phyloP scores from a whole-genome alignment of 1,140 invertebrate species.

The Hyposmocoma kahamanoa region DNA sequence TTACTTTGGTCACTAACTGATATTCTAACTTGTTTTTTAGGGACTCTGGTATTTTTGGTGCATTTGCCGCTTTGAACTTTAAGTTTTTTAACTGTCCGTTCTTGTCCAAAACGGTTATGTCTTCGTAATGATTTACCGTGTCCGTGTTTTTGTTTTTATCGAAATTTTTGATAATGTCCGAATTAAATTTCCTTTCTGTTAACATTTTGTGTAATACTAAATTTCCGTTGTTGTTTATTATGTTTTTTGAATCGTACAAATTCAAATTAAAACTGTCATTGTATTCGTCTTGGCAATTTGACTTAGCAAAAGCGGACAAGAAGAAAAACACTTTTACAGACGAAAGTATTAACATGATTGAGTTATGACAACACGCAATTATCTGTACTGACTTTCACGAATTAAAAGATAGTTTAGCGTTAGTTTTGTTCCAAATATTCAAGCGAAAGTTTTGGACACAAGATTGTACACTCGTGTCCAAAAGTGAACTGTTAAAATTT shows the following conservation, averaged over 20 bases:
- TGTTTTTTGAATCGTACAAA: conserved; percentile 31
- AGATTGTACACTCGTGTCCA: no score
- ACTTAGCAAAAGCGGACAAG: no score
- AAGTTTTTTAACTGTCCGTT: conserved; percentile 49
- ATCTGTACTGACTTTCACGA: no score
- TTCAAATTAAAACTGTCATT: conserved; percentile 27
- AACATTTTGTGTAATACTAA: conserved; percentile 29
- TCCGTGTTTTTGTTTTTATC: conserved; percentile 32
- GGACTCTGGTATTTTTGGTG: conserved; percentile 24
- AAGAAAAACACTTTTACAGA: no score
- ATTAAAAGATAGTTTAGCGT: no score
- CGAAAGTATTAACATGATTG: no score
- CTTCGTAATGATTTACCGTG: conserved; percentile 46
- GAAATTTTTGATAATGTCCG: conserved; percentile 30
- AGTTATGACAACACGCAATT: no score
- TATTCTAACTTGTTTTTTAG: conserved; percentile 21
- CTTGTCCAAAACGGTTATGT: conserved; percentile 49
- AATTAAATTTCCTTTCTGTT: conserved; percentile 38
- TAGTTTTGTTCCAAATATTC: no score
- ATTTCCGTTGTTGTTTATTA: conserved; percentile 25
- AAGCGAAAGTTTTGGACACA: no score
- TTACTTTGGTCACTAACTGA: conserved; percentile 11
- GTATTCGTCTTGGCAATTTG: no score
- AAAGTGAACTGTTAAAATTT: no score
- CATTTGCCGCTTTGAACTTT: conserved; percentile 43